Percentiles rank a stretch among this genome's conserved stretches.
These are phyloP conservation scores for Gnatocerus cornutus DNA, from an alignment of 2,888 invertebrate species.

Conservation along the genomic window DNA sequence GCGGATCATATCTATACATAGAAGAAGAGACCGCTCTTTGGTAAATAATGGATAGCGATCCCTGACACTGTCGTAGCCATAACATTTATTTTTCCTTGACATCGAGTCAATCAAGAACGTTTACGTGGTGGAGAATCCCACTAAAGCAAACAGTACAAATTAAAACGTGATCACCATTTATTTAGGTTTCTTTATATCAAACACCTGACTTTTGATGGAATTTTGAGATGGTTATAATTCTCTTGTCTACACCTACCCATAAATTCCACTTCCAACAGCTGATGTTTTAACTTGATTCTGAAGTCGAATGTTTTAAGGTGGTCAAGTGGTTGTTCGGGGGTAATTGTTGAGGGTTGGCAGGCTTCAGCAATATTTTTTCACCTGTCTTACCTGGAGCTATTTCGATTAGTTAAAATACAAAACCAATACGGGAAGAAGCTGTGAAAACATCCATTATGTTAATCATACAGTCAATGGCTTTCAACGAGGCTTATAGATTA, in stretches of 20 bases:
- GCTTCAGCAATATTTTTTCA: constrained; percentile 47
- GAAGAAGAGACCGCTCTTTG: constrained; percentile 10
- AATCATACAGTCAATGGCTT: constrained; percentile 61
- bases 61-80: constrained; percentile 20
- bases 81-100: constrained; percentile 24
- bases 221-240: constrained; percentile 3
- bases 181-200: neutral
- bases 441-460: constrained; percentile 63
- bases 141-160: constrained; percentile 1
- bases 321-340: constrained; percentile 44
- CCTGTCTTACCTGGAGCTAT: constrained; percentile 51
- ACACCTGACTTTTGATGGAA: neutral
- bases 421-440: constrained; percentile 58
- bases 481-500: constrained; percentile 59
- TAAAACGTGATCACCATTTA: constrained; percentile 3
- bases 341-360: constrained; percentile 40
- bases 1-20: constrained; percentile 25
- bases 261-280: constrained; percentile 1
- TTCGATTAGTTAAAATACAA: constrained; percentile 53
- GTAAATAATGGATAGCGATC: constrained; percentile 13
- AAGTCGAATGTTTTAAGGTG: constrained; percentile 39
- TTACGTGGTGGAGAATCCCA: neutral
- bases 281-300: constrained; percentile 11
- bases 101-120: constrained; percentile 18
- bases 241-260: constrained; percentile 14